These are phyloP conservation scores for Anthophora plumipes DNA, from an alignment of 2,888 invertebrate species.

Conservation along the genomic window DNA sequence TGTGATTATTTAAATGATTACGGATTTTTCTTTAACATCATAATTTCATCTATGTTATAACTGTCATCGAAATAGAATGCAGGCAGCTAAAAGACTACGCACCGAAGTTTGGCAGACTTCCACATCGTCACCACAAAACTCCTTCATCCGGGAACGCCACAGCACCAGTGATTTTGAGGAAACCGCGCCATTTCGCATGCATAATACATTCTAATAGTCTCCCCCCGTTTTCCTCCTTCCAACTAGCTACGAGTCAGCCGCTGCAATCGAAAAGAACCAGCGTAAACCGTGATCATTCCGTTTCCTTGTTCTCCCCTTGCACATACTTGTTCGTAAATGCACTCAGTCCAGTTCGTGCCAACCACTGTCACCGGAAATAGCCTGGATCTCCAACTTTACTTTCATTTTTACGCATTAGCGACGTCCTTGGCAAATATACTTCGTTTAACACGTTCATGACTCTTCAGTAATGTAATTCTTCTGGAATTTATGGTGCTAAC, in stretches of 20 bases:
- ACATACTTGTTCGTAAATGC: conserved; percentile 34
- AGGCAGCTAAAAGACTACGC: conserved; percentile 81
- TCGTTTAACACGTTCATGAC: neutral
- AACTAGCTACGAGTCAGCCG: conserved; percentile 69
- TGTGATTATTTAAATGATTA: conserved; percentile 77
- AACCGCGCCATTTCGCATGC: conserved; percentile 83
- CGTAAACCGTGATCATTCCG: conserved; percentile 75
- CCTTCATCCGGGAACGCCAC: conserved; percentile 82
- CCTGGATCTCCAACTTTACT: conserved; percentile 41
- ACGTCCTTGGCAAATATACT: conserved; percentile 28
- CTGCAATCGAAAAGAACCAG: conserved; percentile 77
- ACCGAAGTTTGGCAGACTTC: conserved; percentile 83
- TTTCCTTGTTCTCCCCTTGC: conserved; percentile 70
- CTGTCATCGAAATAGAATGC: conserved; percentile 75
- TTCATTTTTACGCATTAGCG: conserved; percentile 39
- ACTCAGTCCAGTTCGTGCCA: conserved; percentile 36
- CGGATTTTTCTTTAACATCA: conserved; percentile 74
- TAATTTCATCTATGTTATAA: conserved; percentile 80
- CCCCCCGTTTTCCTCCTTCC: too few species aligned
- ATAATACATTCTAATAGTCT: conserved; percentile 84
- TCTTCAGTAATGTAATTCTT: conserved; percentile 6
- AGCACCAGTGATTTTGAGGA: conserved; percentile 82
- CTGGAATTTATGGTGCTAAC: neutral
- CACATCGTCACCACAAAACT: conserved; percentile 83
- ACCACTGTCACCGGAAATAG: conserved; percentile 51